phyloP scores from a whole-genome alignment of 2,888 invertebrate species.

The Chydorus sphaericus region DNA sequence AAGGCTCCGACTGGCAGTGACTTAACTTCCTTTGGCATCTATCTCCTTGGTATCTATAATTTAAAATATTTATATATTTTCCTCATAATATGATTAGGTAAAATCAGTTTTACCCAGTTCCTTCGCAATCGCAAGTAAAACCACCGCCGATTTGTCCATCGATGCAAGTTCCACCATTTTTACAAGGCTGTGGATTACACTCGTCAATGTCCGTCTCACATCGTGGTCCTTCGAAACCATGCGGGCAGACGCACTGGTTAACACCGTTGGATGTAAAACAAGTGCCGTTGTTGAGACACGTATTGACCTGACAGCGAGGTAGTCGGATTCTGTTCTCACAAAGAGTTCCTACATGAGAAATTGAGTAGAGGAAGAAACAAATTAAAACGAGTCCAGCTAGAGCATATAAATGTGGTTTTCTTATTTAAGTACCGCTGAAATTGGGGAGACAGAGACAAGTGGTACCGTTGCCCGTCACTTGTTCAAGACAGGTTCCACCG shows the following conservation, averaged over 20 bases:
- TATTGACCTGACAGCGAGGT: background rate
- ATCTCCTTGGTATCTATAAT: conserved; percentile 38
- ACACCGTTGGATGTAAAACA: conserved; percentile 2
- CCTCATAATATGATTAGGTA: background rate
- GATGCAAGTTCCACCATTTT: conserved; percentile 38
- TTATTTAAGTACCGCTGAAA: conserved; percentile 12
- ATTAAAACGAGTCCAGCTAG: background rate
- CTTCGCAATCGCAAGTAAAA: conserved; percentile 14
- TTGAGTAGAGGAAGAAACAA: background rate
- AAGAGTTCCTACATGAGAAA: background rate
- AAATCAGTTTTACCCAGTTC: conserved; percentile 1
- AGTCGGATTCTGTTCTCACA: background rate
- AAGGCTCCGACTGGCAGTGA: conserved; percentile 75
- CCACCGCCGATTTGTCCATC: conserved; percentile 24
- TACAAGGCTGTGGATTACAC: conserved; percentile 35
- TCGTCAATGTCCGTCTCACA: conserved; percentile 26
- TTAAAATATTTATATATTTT: background rate
- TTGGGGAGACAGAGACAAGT: conserved; percentile 13
- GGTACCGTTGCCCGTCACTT: conserved; percentile 19
- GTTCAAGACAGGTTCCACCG: conserved; percentile 20
- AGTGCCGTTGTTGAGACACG: conserved; percentile 12
- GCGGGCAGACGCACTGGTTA: conserved; percentile 18
- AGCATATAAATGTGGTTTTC: background rate
- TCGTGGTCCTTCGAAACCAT: conserved; percentile 45
- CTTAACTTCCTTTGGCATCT: conserved; percentile 70